Percentiles rank a stretch among this genome's conserved stretches.
These are phyloP conservation scores for Fragum sueziense DNA, from an alignment of 2,888 invertebrate genomes.

Conservation along the genomic window DNA sequence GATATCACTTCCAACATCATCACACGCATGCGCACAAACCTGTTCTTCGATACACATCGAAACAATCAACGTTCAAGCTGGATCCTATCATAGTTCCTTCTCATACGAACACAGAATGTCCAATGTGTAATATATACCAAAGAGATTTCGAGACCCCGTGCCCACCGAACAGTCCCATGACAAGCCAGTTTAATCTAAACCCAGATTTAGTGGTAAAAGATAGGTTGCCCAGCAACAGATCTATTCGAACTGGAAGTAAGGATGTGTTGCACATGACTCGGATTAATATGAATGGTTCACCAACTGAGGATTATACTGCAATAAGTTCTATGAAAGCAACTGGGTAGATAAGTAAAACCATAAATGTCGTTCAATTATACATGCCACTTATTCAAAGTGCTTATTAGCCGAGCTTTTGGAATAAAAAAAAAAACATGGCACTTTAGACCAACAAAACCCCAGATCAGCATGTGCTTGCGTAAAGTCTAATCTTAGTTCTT, in stretches of 20 bases:
- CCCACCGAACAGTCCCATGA: slow-evolving; percentile 61
- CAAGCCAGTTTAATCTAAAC: slow-evolving; percentile 27
- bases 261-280: slow-evolving; percentile 50
- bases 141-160: slow-evolving; percentile 50
- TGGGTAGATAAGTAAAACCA: too few species aligned
- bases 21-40: slow-evolving; percentile 37
- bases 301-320: slow-evolving; percentile 2
- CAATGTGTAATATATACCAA: slow-evolving; percentile 61
- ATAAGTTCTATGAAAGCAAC: slow-evolving; percentile 30
- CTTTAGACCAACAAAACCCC: too few species aligned
- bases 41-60: slow-evolving; percentile 57
- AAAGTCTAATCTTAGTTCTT: too few species aligned
- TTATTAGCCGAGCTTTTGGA: too few species aligned
- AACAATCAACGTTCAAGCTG: slow-evolving; percentile 32
- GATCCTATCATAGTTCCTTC: slow-evolving; percentile 64
- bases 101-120: slow-evolving; percentile 60
- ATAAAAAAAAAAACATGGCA: too few species aligned
- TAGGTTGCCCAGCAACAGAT: neutral
- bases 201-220: neutral
- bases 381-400: too few species aligned
- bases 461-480: too few species aligned
- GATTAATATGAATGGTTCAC: slow-evolving; percentile 44
- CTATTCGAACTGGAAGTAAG: neutral
- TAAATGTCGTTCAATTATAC: too few species aligned
- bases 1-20: neutral